Evolutionary conservation across 2,888 invertebrate genomes (phyloP).

Genomic region (Halictus ligatus): DNA sequence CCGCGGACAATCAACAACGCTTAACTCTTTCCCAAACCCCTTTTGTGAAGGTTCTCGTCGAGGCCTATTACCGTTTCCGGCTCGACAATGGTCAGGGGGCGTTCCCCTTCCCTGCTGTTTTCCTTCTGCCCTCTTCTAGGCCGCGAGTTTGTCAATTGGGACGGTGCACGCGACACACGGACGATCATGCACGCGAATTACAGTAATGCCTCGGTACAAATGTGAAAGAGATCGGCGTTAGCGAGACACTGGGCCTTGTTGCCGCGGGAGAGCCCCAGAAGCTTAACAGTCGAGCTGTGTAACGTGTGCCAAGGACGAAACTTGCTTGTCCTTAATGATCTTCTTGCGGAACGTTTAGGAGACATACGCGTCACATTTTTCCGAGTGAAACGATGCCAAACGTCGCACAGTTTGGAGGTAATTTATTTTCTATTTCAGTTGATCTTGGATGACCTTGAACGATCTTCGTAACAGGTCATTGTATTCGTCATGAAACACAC

Average conservation of each 20-base stretch:
- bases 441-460: too few relatives aligned
- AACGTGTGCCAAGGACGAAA: background rate
- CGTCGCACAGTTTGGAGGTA: too few relatives aligned
- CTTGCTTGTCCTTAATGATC: background rate
- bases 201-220: background rate
- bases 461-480: too few relatives aligned
- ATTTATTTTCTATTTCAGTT: too few relatives aligned
- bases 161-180: constrained; percentile 22
- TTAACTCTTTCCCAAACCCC: background rate
- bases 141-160: constrained; percentile 19
- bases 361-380: too few relatives aligned
- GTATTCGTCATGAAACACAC: too few relatives aligned
- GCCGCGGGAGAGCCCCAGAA: background rate
- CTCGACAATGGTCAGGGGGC: constrained; percentile 31
- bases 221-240: background rate
- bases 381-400: too few relatives aligned
- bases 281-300: background rate
- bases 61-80: constrained; percentile 26
- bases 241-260: background rate
- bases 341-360: too few relatives aligned
- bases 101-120: constrained; percentile 19
- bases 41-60: constrained; percentile 39
- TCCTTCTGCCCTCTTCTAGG: background rate
- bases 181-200: constrained; percentile 7
- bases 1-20: constrained; percentile 2